phyloP scores from a whole-genome alignment of 2,797 vertebrate genomes.

The Cynopterus sphinx region DNA sequence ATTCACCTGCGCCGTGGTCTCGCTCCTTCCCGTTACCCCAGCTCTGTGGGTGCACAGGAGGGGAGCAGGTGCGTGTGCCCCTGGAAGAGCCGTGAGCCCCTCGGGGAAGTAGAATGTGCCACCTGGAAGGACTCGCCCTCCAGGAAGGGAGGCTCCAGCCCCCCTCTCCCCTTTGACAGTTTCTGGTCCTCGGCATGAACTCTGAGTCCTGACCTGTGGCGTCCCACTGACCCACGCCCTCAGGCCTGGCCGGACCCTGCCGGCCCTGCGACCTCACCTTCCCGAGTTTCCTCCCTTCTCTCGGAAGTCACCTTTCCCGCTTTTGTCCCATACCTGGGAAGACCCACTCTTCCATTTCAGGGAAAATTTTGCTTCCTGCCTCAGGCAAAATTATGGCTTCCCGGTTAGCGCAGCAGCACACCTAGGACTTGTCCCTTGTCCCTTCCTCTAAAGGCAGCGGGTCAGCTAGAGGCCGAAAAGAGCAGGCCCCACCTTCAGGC shows the following conservation, averaged over 20 bases:
- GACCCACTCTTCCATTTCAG: neutral
- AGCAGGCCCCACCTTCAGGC: neutral
- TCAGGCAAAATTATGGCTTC: neutral
- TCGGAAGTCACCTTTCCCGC: neutral
- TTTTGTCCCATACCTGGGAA: neutral
- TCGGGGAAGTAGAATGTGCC: neutral
- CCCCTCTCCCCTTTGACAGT: neutral
- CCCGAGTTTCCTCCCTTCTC: neutral
- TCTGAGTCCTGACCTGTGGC: neutral
- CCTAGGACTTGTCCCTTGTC: too few species aligned
- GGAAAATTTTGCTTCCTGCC: neutral
- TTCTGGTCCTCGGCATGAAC: neutral
- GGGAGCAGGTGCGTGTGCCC: too few species aligned
- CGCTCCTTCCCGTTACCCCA: neutral
- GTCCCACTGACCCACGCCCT: neutral
- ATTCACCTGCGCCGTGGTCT: neutral
- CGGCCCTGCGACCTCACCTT: neutral
- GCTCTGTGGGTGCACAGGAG: neutral
- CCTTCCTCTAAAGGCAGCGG: neutral
- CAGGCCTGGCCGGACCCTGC: neutral
- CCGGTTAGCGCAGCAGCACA: neutral
- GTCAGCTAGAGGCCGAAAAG: neutral
- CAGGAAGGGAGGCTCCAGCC: too few species aligned
- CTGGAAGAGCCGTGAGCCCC: rapidly evolving
- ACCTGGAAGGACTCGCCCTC: neutral